phyloP scores from a whole-genome alignment of 2,888 invertebrate species.

The Ectropis crepuscularia region DNA sequence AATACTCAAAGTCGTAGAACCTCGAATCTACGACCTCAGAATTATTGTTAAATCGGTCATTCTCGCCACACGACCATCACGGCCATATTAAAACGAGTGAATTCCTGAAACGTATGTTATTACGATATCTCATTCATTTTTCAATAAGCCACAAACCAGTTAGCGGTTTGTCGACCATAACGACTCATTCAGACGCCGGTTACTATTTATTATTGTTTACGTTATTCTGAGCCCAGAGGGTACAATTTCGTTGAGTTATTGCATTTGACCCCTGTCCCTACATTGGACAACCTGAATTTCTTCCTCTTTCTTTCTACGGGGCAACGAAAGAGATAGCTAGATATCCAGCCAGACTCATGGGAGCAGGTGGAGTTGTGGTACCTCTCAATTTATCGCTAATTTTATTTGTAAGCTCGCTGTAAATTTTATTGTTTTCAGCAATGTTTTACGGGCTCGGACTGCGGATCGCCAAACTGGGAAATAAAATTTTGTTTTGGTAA shows the following conservation, averaged over 20 bases:
- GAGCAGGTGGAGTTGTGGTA: slow-evolving; percentile 72
- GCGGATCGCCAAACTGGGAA: slow-evolving; percentile 23
- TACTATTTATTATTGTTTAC: slow-evolving; percentile 71
- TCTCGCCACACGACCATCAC: no score
- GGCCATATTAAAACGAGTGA: no score
- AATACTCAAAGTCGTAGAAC: no score
- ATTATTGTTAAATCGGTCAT: no score
- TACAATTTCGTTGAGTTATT: slow-evolving; percentile 77
- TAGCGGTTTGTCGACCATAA: slow-evolving; percentile 55
- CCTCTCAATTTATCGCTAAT: slow-evolving; percentile 79
- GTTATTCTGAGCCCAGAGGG: slow-evolving; percentile 67
- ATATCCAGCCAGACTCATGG: slow-evolving; percentile 43
- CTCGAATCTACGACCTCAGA: no score
- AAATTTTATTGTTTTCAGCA: slow-evolving; percentile 59
- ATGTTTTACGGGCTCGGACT: slow-evolving; percentile 37
- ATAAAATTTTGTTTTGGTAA: slow-evolving; percentile 16
- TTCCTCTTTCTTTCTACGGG: slow-evolving; percentile 4
- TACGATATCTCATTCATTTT: slow-evolving; percentile 22
- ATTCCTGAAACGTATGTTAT: slow-evolving; percentile 7
- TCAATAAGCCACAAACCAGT: slow-evolving; percentile 33
- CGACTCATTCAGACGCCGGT: slow-evolving; percentile 68
- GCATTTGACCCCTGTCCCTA: slow-evolving; percentile 63
- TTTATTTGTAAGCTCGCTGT: slow-evolving; percentile 66
- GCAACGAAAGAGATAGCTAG: slow-evolving; percentile 2
- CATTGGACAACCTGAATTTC: slow-evolving; percentile 24